Evolutionary conservation across 2,888 invertebrate genomes (phyloP).

Genomic region (Aradus depressus): DNA sequence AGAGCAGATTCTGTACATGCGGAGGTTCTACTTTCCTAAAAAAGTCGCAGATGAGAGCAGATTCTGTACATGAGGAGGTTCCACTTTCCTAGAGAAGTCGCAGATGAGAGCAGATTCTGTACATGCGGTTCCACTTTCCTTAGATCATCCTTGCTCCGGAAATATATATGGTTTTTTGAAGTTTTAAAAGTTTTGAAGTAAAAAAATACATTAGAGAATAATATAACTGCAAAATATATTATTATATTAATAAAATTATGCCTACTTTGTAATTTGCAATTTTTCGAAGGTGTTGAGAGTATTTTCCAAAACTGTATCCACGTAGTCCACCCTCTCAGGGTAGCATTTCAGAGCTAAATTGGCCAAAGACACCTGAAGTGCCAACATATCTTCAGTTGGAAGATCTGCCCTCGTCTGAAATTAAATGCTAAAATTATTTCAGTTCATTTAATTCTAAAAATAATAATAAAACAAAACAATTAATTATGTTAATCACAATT

Average conservation of each 20-base stretch:
- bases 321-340: conserved; percentile 85
- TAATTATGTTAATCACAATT: not conserved
- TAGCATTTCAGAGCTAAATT: conserved; percentile 95
- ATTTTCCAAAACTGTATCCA: conserved; percentile 85
- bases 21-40: too few relatives aligned
- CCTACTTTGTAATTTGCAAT: conserved; percentile 67
- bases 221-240: too few relatives aligned
- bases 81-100: too few relatives aligned
- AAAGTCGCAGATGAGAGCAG: too few relatives aligned
- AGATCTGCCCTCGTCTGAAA: conserved; percentile 79
- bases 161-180: not conserved
- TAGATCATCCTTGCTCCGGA: too few relatives aligned
- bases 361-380: conserved; percentile 86
- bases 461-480: not conserved
- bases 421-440: conserved; percentile 9
- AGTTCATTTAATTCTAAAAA: not conserved
- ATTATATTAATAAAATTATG: conserved; percentile 22
- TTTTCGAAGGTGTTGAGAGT: conserved; percentile 84
- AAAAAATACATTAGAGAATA: not conserved
- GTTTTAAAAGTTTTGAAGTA: not conserved
- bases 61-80: too few relatives aligned
- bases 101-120: too few relatives aligned
- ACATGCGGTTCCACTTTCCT: too few relatives aligned
- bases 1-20: too few relatives aligned
- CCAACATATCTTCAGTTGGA: conserved; percentile 90